Evolutionary conservation across 2,113 vertebrate genomes (phyloP), one percentile per base, ranked within the genome.

Genomic region (Nothoprocta perdicaria): DNA sequence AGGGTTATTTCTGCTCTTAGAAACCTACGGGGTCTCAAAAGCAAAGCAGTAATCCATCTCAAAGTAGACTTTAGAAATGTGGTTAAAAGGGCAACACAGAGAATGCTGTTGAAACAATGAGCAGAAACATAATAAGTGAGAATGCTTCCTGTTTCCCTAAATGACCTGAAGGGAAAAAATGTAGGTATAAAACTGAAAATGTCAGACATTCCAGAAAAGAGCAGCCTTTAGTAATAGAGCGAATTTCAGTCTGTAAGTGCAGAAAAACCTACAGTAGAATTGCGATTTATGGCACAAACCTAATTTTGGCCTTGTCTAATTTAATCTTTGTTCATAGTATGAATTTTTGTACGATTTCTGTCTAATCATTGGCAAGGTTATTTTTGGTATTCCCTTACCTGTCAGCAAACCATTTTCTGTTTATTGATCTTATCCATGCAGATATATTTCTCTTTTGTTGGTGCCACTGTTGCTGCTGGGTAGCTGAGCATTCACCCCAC

Each of bases 91-190:
- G 45, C 78, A 94, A 33, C 38, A 82, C 41, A 50, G 46, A 68
- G 62, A 82, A 55, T 52, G 53, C 18, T 61, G 40, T 87, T 89
- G 71, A 71, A 89, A 95, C 55, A 94, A 84, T 87, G 75, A 86
- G 22, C 55, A 89, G 78, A 94, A 91, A 73, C 55, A 69, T 88
- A 91, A 75, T 87, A 53, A 66, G 9, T 57, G 60, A 74, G 73
- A 92, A 90, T 93, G 29, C 33, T 95, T 95, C 84, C 92, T 94
- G 86, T 92, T 92, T 63, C 61, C 71, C 22, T 55, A 85, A 76
- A 77, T 80, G 55, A 80, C 81, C 68, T 60, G 63, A 67, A 65
- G 27, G 35, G 4, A 18, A 84, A 61, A 92, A 77, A 87, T 31
- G 31, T 82, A 93, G 55, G 10, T 67, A 62, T 43, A 83, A 79